Evolutionary conservation across 2,888 invertebrate genomes (phyloP).

Genomic region (Callosobruchus maculatus): DNA sequence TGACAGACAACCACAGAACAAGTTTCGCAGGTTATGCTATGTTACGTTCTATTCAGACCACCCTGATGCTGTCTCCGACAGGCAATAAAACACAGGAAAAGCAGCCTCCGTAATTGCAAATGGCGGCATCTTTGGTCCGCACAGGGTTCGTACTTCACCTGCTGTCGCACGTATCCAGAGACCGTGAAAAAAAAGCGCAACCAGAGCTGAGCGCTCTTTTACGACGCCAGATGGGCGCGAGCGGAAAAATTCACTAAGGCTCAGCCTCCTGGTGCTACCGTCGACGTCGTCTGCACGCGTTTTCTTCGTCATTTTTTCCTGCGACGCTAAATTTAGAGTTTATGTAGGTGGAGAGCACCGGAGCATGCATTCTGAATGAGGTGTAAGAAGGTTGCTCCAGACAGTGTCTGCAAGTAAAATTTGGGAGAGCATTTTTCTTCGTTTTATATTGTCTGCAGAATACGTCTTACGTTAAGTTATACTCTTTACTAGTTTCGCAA

Average conservation of each 20-base stretch:
- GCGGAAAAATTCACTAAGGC: background rate
- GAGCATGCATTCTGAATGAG: background rate
- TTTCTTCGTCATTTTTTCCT: background rate
- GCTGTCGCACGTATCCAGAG: background rate
- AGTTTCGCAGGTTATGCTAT: too few relatives aligned
- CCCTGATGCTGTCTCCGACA: background rate
- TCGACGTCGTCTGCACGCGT: background rate
- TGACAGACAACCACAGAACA: too few relatives aligned
- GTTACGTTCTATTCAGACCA: too few relatives aligned
- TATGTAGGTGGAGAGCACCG: background rate
- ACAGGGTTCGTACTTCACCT: background rate
- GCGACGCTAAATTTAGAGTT: background rate
- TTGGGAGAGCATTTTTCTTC: background rate
- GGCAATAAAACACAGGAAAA: background rate
- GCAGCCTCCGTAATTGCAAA: background rate
- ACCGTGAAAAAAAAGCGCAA: background rate
- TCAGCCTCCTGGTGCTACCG: background rate
- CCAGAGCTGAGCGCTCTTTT: background rate
- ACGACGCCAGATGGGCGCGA: background rate
- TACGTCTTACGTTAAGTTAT: too few relatives aligned
- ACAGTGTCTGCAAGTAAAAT: background rate
- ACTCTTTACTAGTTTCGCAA: too few relatives aligned
- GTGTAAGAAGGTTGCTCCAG: background rate
- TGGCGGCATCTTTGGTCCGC: background rate
- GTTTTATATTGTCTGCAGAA: background rate